Evolutionary conservation across 2,113 vertebrate species (phyloP).

Genomic region (Emydura subglobosa): DNA sequence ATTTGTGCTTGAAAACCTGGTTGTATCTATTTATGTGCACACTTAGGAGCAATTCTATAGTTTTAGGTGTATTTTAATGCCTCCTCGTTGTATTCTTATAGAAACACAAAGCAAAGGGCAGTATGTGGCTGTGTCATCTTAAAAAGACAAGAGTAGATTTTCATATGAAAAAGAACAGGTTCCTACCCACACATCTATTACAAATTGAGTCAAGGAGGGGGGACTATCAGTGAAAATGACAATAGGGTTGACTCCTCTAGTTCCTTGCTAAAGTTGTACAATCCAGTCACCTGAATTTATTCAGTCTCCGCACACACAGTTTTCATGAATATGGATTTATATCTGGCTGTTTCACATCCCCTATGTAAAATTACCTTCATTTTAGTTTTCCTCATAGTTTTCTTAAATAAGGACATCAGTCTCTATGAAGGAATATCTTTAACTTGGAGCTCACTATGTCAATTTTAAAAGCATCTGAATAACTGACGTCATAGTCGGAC

Average conservation of each 20-base stretch:
- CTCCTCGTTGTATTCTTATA: not conserved
- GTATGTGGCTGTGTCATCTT: not conserved
- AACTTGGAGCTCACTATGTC: not conserved
- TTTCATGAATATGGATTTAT: slow-evolving; percentile 35
- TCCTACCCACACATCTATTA: rapidly evolving
- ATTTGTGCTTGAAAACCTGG: not conserved
- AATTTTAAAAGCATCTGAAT: not conserved
- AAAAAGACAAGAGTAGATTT: not conserved
- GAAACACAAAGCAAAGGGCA: rapidly evolving
- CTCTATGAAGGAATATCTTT: slow-evolving; percentile 50
- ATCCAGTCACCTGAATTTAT: not conserved
- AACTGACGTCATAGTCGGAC: not conserved
- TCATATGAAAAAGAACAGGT: not conserved
- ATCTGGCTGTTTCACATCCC: slow-evolving; percentile 4
- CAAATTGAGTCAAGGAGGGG: not conserved
- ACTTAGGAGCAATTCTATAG: not conserved
- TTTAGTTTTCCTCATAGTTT: slow-evolving; percentile 50
- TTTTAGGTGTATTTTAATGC: not conserved
- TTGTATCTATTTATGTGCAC: not conserved
- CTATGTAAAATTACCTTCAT: not conserved
- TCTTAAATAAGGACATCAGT: slow-evolving; percentile 17
- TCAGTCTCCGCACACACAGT: not conserved
- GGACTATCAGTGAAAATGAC: not conserved
- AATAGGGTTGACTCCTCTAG: not conserved
- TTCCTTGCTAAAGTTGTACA: not conserved